These are phyloP conservation scores for Azorinus chamasolen DNA, from an alignment of 2,888 invertebrate species.

Conservation along the genomic window DNA sequence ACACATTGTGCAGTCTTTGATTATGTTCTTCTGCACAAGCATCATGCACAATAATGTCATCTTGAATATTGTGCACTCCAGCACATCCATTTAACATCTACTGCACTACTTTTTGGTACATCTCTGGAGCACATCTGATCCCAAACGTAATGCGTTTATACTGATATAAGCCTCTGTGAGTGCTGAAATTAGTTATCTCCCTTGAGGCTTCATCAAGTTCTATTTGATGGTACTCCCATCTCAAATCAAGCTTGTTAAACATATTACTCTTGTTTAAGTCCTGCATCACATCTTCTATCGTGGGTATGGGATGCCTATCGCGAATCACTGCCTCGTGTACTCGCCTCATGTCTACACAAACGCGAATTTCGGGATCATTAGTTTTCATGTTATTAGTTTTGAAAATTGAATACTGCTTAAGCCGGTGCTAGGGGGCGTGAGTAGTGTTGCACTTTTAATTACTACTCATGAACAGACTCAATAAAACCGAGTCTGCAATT, in stretches of 20 bases:
- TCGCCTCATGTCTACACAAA: conserved; percentile 55
- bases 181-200: conserved; percentile 42
- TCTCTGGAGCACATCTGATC: conserved; percentile 45
- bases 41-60: conserved; percentile 61
- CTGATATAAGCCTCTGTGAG: conserved; percentile 47
- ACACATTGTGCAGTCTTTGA: conserved; percentile 22
- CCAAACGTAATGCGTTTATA: conserved; percentile 45
- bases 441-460: no score
- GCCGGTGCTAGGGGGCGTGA: no score
- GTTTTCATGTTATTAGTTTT: no score
- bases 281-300: conserved; percentile 43
- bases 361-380: no score
- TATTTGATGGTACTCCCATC: conserved; percentile 35
- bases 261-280: conserved; percentile 47
- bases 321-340: conserved; percentile 52
- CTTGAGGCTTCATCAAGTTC: conserved; percentile 22
- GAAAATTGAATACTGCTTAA: no score
- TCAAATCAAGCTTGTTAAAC: conserved; percentile 58
- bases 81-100: conserved; percentile 31
- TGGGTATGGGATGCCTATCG: conserved; percentile 50
- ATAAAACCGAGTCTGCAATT: no score
- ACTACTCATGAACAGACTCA: no score
- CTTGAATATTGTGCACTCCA: conserved; percentile 26
- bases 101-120: conserved; percentile 32
- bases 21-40: conserved; percentile 49